Percentiles rank a stretch among this genome's conserved stretches.
Evolutionary conservation across 2,113 vertebrate genomes (phyloP).

Genomic region (Heptranchias perlo): DNA sequence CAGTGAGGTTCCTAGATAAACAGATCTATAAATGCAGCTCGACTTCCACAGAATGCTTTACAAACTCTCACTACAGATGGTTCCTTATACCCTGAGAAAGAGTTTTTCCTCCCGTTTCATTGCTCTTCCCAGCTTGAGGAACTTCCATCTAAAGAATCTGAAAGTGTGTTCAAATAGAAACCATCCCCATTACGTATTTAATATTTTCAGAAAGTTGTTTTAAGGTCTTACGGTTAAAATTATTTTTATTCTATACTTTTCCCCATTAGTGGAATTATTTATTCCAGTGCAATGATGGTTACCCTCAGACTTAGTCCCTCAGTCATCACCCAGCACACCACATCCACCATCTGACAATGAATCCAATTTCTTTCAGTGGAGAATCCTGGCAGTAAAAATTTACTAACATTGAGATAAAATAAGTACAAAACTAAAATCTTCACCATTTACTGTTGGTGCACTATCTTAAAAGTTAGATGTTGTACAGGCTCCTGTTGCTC

Average conservation of each 20-base stretch:
- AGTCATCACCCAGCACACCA: background rate
- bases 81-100: constrained; percentile 57
- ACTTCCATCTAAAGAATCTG: constrained; percentile 55
- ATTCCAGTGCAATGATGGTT: background rate
- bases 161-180: constrained; percentile 34
- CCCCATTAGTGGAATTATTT: background rate
- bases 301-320: background rate
- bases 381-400: background rate
- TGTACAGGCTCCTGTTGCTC: background rate
- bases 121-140: constrained; percentile 52
- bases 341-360: background rate
- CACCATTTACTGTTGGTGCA: background rate
- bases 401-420: background rate
- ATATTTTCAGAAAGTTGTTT: background rate
- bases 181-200: background rate
- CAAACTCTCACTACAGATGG: constrained; percentile 50
- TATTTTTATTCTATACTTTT: background rate
- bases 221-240: background rate
- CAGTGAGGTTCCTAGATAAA: constrained; percentile 11
- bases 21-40: background rate
- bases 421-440: background rate
- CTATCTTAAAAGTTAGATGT: background rate
- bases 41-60: constrained; percentile 41
- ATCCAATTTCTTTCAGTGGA: background rate
- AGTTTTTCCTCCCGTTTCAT: constrained; percentile 49